Base-by-base conservation (phyloP, 2,797 vertebrate genomes). In the Smutsia gigantea region DNA sequence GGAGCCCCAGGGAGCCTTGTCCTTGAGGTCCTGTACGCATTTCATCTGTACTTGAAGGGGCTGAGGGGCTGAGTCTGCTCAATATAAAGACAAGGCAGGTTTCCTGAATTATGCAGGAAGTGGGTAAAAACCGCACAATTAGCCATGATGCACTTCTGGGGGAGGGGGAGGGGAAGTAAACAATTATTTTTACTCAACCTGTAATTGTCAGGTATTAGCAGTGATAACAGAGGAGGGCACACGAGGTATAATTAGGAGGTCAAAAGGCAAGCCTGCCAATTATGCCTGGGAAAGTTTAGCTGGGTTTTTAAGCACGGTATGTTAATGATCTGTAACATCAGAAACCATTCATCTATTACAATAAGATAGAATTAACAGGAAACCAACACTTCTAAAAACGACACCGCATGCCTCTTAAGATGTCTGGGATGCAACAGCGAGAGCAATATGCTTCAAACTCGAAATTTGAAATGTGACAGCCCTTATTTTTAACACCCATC, bases 1-100 rank as follows among this genome's bases (percentile, higher is more conserved):
- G 79, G 95, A 98, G 77, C 99, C 99, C 97, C 97, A 98, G 29
- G 99, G 99, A 64, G 99, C 98, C 96, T 99, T 99, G 98, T 99
- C 99, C 98, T 99, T 99, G 94, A 99, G 98, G 49, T 99, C 99
- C 63, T 99, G 98, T 31, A 99, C 96, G 98, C 99, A 99, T 92
- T 98, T 98, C 92, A 99, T 63, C 11, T 95, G 97, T 92, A 99
- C 98, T 49, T 59, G 82, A 72, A 95, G 97, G 1, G 95, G 98
- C 96, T 99, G 99, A 0, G 98, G 25, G 55, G 90, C 68, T 81
- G 85, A 63, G 88, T 97, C 96, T 86, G 97, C 84, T 98, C 98
- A 61, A 91, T 98, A 99, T 99, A 93, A 37, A 96, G 53, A 97
- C 74, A 98, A 98, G 37, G 49, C 3, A 0, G n/a, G 93, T 83